These are phyloP conservation scores for Sussaba pulchella DNA, from an alignment of 2,888 invertebrate species.

Conservation along the genomic window DNA sequence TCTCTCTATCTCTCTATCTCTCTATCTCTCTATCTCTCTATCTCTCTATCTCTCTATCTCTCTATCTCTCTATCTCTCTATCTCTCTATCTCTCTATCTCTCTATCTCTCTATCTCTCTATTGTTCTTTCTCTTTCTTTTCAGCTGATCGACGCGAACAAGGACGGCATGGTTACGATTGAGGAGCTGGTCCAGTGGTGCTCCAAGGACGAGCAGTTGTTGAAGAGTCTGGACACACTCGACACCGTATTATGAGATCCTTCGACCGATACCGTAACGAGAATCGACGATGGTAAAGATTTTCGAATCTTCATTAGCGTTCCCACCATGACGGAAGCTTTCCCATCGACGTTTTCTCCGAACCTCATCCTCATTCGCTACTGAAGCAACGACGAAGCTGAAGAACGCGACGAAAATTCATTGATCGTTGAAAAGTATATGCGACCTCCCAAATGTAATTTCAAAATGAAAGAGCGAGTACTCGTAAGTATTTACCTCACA, in stretches of 20 bases:
- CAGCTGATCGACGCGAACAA: constrained; percentile 93
- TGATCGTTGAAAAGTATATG: constrained; percentile 23
- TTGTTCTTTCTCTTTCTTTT: constrained; percentile 30
- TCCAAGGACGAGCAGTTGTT: constrained; percentile 90
- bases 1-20: too few relatives aligned
- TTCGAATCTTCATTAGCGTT: too few relatives aligned
- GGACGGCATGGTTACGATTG: constrained; percentile 92
- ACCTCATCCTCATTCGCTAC: constrained; percentile 5
- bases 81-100: neutral
- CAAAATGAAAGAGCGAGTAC: constrained; percentile 58
- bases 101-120: neutral
- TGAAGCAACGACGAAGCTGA: constrained; percentile 18
- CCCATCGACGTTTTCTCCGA: neutral
- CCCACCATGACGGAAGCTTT: neutral
- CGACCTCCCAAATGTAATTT: constrained; percentile 24
- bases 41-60: too few relatives aligned
- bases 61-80: too few relatives aligned
- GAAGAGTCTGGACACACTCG: constrained; percentile 89
- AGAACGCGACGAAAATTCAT: constrained; percentile 1
- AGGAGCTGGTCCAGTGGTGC: constrained; percentile 93
- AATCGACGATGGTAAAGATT: too few relatives aligned
- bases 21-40: too few relatives aligned
- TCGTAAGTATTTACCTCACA: constrained; percentile 77
- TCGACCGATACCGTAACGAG: constrained; percentile 16
- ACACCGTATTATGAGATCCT: constrained; percentile 90